These are phyloP conservation scores for Caenorhabditis parvicauda DNA, from an alignment of 2,888 invertebrate genomes.

Conservation along the genomic window DNA sequence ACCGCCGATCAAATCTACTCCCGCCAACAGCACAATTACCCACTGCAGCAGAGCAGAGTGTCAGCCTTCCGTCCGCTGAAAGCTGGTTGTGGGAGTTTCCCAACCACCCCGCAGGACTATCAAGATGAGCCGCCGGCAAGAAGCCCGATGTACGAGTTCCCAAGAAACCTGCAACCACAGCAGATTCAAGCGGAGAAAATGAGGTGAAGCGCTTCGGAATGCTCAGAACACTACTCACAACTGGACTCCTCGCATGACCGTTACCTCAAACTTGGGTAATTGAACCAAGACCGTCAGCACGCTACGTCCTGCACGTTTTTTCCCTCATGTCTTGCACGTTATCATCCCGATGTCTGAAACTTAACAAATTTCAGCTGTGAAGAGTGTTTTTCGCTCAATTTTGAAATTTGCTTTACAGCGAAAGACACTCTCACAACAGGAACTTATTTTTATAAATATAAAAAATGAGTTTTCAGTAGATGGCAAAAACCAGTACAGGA, in stretches of 20 bases:
- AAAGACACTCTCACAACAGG: background rate
- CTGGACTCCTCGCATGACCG: too few relatives aligned
- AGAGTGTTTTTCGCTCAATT: background rate
- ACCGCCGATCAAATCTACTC: slow-evolving; percentile 18
- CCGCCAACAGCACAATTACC: slow-evolving; percentile 2
- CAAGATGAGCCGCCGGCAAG: background rate
- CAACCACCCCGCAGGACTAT: background rate
- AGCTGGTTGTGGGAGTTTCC: slow-evolving; percentile 1
- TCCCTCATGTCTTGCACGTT: too few relatives aligned
- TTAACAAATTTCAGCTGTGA: too few relatives aligned
- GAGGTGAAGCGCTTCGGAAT: slow-evolving; percentile 20
- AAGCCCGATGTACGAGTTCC: slow-evolving; percentile 21
- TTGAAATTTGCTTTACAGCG: background rate
- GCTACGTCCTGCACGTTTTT: too few relatives aligned
- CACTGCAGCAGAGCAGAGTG: slow-evolving; percentile 18
- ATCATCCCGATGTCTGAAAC: too few relatives aligned
- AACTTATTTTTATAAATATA: too few relatives aligned
- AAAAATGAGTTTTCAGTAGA: slow-evolving; percentile 41
- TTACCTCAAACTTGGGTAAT: too few relatives aligned
- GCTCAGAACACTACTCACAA: background rate
- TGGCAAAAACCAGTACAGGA: slow-evolving; percentile 57
- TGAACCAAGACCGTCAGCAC: slow-evolving; percentile 1
- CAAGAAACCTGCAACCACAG: slow-evolving; percentile 34
- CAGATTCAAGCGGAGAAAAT: slow-evolving; percentile 35
- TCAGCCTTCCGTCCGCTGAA: slow-evolving; percentile 36